Conservation (phyloP, 2,888 invertebrate species). For the Ormia ochracea region DNA sequence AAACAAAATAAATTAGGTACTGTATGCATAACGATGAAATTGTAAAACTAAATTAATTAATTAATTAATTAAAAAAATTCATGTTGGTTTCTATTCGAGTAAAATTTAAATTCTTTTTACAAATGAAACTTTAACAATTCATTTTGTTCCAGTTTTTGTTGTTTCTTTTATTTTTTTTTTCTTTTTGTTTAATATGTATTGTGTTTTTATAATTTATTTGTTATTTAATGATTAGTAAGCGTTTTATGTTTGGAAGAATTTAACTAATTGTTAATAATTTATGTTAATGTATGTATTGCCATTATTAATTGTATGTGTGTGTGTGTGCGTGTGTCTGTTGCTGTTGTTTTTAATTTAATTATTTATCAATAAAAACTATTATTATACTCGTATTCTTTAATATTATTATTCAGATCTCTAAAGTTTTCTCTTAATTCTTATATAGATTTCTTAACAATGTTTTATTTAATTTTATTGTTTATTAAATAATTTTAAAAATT, state of each 20-base stretch:
- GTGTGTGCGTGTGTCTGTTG: neutral
- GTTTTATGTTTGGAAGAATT: constrained; percentile 57
- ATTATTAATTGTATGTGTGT: neutral
- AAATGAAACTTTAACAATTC: neutral
- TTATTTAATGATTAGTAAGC: constrained; percentile 54
- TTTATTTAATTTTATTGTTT: too few relatives aligned
- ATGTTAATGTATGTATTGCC: neutral
- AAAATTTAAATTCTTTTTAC: neutral
- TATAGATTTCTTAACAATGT: constrained; percentile 5
- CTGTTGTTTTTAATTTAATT: neutral
- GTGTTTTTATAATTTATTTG: constrained; percentile 6
- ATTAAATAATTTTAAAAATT: too few relatives aligned
- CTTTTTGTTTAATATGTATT: neutral
- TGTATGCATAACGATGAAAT: neutral
- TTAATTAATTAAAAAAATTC: neutral
- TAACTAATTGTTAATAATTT: constrained; percentile 49
- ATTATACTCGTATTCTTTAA: neutral
- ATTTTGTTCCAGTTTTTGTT: neutral
- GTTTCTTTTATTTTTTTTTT: neutral
- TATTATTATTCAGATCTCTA: constrained; percentile 24
- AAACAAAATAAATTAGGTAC: constrained; percentile 39
- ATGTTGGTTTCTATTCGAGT: neutral
- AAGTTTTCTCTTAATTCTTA: neutral
- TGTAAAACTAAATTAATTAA: neutral
- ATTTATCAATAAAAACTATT: neutral